phyloP scores from a whole-genome alignment of 1,140 invertebrate genomes.

The Drosophila kurseongensis region DNA sequence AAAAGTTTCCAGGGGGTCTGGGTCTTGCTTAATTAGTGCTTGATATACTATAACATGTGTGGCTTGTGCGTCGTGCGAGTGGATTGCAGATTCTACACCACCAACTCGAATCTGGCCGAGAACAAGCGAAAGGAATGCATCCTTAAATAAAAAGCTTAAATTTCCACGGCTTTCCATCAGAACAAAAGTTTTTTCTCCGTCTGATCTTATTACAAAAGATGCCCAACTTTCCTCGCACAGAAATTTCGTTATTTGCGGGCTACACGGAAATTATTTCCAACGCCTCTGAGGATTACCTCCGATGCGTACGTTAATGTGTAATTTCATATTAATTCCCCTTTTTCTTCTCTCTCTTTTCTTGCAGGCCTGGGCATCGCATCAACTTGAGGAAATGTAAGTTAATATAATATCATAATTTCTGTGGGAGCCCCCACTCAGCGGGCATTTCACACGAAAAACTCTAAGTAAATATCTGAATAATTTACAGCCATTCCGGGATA shows the following conservation, averaged over 20 bases:
- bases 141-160: neutral
- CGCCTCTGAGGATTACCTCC: constrained; percentile 19
- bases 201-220: neutral
- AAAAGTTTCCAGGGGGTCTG: constrained; percentile 54
- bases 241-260: constrained; percentile 20
- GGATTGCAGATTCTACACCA: constrained; percentile 16
- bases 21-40: constrained; percentile 64
- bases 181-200: constrained; percentile 1
- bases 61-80: too few relatives aligned
- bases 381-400: constrained; percentile 67
- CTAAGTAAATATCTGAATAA: constrained; percentile 34
- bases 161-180: neutral
- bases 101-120: neutral
- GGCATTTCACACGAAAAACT: constrained; percentile 17
- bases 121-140: neutral
- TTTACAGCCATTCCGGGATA: constrained; percentile 21
- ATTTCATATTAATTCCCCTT: constrained; percentile 28
- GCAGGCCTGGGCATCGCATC: constrained; percentile 14
- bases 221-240: neutral
- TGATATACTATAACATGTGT: constrained; percentile 48
- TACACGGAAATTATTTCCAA: constrained; percentile 3
- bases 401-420: constrained; percentile 50
- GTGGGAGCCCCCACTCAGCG: constrained; percentile 9
- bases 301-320: constrained; percentile 33
- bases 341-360: constrained; percentile 7